Conservation (phyloP, 2,888 invertebrate species). For the Anoplius nigerrimus region DNA sequence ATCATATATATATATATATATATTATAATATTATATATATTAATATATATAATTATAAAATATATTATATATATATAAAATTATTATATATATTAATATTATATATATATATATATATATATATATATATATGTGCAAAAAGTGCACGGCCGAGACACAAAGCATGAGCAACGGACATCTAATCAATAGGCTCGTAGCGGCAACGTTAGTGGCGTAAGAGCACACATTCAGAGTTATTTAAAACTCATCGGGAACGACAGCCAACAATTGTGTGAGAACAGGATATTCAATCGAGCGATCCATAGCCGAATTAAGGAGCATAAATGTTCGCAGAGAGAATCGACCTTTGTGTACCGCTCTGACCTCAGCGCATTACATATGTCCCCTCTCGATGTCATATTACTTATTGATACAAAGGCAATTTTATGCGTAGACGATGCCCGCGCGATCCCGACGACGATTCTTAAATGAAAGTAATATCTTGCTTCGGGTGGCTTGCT, state of each 20-base stretch:
- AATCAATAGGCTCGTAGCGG: no score
- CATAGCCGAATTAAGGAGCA: constrained; percentile 34
- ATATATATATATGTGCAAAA: no score
- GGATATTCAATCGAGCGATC: constrained; percentile 8
- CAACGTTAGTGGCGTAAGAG: no score
- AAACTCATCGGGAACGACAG: constrained; percentile 1
- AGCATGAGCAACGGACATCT: no score
- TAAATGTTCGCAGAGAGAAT: constrained; percentile 42
- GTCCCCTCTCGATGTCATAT: constrained; percentile 60
- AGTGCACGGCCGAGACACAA: no score
- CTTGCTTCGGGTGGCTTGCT: constrained; percentile 42
- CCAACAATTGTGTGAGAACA: constrained; percentile 10
- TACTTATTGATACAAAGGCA: constrained; percentile 56
- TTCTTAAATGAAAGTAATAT: constrained; percentile 52
- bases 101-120: no score
- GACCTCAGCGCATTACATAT: constrained; percentile 35
- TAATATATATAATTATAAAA: no score
- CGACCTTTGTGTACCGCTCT: constrained; percentile 45
- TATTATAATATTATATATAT: no score
- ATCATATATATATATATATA: no score
- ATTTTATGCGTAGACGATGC: constrained; percentile 46
- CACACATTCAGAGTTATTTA: no score
- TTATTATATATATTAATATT: no score
- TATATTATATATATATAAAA: no score
- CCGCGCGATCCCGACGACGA: constrained; percentile 26